phyloP scores from a whole-genome alignment of 2,888 invertebrate genomes.

The Drosophila meridionalis region DNA sequence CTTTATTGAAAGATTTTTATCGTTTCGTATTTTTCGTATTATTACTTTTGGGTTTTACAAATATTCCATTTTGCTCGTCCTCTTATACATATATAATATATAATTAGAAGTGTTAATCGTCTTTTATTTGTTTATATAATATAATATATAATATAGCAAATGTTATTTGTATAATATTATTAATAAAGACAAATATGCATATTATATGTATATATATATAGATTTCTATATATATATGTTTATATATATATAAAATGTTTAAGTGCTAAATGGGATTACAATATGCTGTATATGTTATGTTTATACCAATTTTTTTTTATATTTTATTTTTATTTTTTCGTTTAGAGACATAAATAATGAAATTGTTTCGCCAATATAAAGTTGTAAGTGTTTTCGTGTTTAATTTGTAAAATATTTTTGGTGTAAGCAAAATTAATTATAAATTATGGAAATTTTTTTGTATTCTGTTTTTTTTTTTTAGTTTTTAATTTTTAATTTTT shows the following conservation, averaged over 20 bases:
- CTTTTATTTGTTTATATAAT: conserved; percentile 24
- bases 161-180: conserved; percentile 72
- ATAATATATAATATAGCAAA: conserved; percentile 65
- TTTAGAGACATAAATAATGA: conserved; percentile 54
- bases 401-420: conserved; percentile 61
- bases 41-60: conserved; percentile 62
- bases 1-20: conserved; percentile 81
- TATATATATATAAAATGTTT: conserved; percentile 47
- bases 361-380: conserved; percentile 76
- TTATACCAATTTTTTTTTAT: conserved; percentile 50
- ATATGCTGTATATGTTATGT: conserved; percentile 47
- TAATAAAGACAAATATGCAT: conserved; percentile 81
- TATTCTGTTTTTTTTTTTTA: conserved; percentile 37
- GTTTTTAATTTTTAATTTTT: conserved; percentile 25
- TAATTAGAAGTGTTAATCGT: conserved; percentile 69
- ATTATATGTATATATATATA: conserved; percentile 39
- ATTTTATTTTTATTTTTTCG: conserved; percentile 38
- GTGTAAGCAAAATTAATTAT: conserved; percentile 66
- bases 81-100: conserved; percentile 53
- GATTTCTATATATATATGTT: conserved; percentile 36
- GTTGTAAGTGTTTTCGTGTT: conserved; percentile 55
- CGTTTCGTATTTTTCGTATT: conserved; percentile 39
- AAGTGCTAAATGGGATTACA: conserved; percentile 71
- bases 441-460: conserved; percentile 27
- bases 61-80: conserved; percentile 38